Conservation (phyloP, 2,797 vertebrate genomes). For the Typhlichthys eigenmanni region DNA sequence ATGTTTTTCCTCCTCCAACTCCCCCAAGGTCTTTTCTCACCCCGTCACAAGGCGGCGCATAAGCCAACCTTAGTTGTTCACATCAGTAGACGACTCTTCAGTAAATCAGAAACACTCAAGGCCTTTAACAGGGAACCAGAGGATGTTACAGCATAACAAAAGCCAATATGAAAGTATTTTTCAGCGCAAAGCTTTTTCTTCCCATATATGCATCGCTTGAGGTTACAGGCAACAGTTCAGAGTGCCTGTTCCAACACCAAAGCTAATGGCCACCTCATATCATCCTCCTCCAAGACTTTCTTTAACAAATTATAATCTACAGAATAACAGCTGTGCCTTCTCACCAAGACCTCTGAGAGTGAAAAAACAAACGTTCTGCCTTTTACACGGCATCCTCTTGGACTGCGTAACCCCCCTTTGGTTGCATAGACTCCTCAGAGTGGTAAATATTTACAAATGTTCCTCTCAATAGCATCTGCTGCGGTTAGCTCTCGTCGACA, state of each 20-base stretch:
- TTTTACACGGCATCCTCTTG: conserved; percentile 27
- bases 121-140: conserved; percentile 22
- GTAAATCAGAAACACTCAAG: conserved; percentile 6
- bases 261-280: conserved; percentile 22
- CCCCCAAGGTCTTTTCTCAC: conserved; percentile 3
- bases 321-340: background rate
- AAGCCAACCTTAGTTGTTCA: conserved; percentile 30
- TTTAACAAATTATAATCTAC: background rate
- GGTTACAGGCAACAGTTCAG: conserved; percentile 22
- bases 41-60: conserved; percentile 20
- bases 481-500: conserved; percentile 48
- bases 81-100: conserved; percentile 31
- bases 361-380: conserved; percentile 42
- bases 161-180: conserved; percentile 25
- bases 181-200: conserved; percentile 26
- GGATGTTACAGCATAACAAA: conserved; percentile 25
- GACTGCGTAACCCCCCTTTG: conserved; percentile 31
- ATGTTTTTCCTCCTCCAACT: conserved; percentile 7
- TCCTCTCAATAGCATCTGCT: conserved; percentile 65
- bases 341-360: conserved; percentile 16
- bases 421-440: conserved; percentile 45
- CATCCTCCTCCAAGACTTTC: background rate
- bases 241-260: conserved; percentile 26
- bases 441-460: conserved; percentile 74
- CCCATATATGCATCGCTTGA: conserved; percentile 13